Base-by-base conservation (phyloP, 2,797 vertebrate species). In the Tangara arthus region DNA sequence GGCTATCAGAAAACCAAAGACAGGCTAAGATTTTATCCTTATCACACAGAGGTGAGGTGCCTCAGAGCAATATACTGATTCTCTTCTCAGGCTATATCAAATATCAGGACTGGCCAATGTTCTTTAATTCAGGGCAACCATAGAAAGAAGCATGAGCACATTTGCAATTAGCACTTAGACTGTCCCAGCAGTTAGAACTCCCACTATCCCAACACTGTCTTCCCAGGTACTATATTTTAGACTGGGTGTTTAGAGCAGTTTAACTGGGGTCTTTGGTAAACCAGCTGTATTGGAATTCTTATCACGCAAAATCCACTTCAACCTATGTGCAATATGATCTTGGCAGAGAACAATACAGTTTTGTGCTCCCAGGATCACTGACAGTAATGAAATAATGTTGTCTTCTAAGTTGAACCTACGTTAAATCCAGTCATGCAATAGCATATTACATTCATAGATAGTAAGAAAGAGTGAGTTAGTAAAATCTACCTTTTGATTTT, bases 1-100 rank as follows among this genome's bases (percentile, higher is more conserved):
- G 64, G 73, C 81, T 95, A 87, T 93, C 92, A 92, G 75, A 85
- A 93, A 80, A 94, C 56, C 71, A 92, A 87, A 90, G 90, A 49
- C 52, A 89, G 52, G 15, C 17, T 57, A 57, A 78, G 77, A 87
- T 91, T 77, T 96, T 91, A 91, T 90, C 82, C 34, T 87, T 91
- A 69, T 72, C 82, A 50, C 52, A 70, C 37, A 17, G 49, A 87
- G 71, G 76, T 93, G 71, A 75, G 61, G 34, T 85, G 46, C n/a
- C 68, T 89, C 39, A 68, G 49, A 90, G 78, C 42, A 93, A 89
- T 57, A 35, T 7, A 77, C 23, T 1, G 4, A 55, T 84, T 87
- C 49, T 82, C 87, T 92, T 90, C 77, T 55, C n/a, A 76, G 66
- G 35, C 50, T 88, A 2, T 46, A 60, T 64, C 42, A 32, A 90